Evolutionary conservation across 2,113 vertebrate species (phyloP).

Genomic region (Eudyptes chrysolophus): DNA sequence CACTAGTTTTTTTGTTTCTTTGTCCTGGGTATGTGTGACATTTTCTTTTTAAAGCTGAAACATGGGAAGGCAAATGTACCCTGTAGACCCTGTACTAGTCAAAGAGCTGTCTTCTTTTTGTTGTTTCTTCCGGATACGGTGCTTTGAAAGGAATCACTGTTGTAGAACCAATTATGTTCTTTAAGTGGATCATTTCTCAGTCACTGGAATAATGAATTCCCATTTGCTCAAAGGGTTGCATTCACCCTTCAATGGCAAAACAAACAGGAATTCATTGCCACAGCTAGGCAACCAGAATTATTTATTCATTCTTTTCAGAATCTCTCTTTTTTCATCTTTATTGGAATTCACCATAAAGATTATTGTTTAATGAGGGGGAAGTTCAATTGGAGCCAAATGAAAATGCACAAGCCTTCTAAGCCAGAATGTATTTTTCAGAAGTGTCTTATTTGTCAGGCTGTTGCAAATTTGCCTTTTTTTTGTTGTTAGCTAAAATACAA

Average conservation of each 20-base stretch:
- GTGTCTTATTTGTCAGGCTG: constrained; percentile 10
- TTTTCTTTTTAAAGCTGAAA: constrained; percentile 25
- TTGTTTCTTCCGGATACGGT: background rate
- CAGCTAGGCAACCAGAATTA: constrained; percentile 51
- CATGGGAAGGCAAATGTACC: constrained; percentile 27
- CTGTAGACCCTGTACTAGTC: background rate
- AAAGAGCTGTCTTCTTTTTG: constrained; percentile 52
- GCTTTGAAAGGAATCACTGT: constrained; percentile 52
- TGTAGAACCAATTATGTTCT: constrained; percentile 51
- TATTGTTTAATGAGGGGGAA: constrained; percentile 51
- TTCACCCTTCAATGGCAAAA: constrained; percentile 56
- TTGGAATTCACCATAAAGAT: constrained; percentile 34
- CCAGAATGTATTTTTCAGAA: constrained; percentile 19
- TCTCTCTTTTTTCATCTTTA: background rate
- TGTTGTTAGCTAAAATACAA: background rate
- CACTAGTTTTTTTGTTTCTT: constrained; percentile 27
- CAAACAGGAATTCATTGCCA: constrained; percentile 66
- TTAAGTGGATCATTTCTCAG: constrained; percentile 63
- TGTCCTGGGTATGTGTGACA: background rate
- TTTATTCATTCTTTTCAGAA: constrained; percentile 53
- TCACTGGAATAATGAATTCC: constrained; percentile 57
- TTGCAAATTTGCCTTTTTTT: background rate
- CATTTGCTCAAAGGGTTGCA: constrained; percentile 55
- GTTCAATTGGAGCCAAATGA: constrained; percentile 19
- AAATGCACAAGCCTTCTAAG: constrained; percentile 23